Percentiles rank a stretch among this genome's conserved stretches.
These are phyloP conservation scores for Hydrozoanthus tunicans DNA, from an alignment of 64 coral and sea anemone genomes.

Conservation along the genomic window DNA sequence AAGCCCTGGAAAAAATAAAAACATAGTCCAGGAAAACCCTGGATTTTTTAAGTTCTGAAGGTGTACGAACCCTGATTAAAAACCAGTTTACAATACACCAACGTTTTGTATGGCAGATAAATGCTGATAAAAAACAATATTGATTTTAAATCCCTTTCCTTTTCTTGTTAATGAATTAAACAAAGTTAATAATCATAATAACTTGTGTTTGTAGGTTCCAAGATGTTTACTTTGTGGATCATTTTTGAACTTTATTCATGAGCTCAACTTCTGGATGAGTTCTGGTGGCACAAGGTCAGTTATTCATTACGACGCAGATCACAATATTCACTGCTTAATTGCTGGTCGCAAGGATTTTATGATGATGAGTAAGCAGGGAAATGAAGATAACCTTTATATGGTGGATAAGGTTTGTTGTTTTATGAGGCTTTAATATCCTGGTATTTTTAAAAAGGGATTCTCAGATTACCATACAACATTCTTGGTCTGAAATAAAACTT, in stretches of 20 bases:
- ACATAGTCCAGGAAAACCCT: no score
- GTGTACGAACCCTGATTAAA: no score
- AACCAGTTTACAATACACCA: no score
- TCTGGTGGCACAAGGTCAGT: slow-evolving; percentile 95
- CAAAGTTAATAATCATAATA: background rate
- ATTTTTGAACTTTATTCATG: slow-evolving; percentile 91
- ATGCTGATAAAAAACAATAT: no score
- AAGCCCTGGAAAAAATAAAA: no score
- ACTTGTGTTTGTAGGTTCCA: slow-evolving; percentile 57
- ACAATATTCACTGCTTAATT: slow-evolving; percentile 92
- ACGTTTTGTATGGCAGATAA: no score
- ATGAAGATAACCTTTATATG: slow-evolving; percentile 80
- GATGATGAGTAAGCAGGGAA: slow-evolving; percentile 67
- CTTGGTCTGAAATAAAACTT: no score
- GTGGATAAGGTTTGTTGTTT: slow-evolving; percentile 56
- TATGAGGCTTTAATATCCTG: no score
- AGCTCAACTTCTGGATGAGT: slow-evolving; percentile 99
- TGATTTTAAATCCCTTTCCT: no score
- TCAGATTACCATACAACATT: no score
- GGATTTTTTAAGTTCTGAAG: no score
- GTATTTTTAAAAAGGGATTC: no score
- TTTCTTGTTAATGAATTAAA: background rate
- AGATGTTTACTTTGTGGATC: slow-evolving; percentile 87
- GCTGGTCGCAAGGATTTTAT: slow-evolving; percentile 94
- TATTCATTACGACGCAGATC: slow-evolving; percentile 97